phyloP scores from a whole-genome alignment of 2,113 vertebrate species.

The Candoia aspera region DNA sequence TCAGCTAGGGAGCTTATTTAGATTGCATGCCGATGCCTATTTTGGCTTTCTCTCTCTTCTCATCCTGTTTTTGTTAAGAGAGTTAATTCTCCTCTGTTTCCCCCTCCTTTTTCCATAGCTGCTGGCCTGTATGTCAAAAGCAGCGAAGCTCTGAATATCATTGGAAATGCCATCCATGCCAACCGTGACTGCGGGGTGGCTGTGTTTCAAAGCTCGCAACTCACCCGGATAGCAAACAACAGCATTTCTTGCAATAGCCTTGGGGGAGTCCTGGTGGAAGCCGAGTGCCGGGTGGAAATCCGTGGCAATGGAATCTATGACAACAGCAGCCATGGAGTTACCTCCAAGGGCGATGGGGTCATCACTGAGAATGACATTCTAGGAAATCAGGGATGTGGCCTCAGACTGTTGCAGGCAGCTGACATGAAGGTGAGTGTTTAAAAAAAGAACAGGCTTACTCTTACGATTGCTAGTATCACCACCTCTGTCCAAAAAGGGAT shows the following conservation, averaged over 20 bases:
- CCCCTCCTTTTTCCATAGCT: slow-evolving; percentile 66
- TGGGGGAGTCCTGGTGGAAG: slow-evolving; percentile 81
- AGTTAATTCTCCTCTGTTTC: background rate
- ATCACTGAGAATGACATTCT: slow-evolving; percentile 88
- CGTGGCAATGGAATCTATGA: slow-evolving; percentile 87
- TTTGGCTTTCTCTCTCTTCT: background rate
- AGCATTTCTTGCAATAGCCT: slow-evolving; percentile 83
- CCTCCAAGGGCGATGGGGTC: slow-evolving; percentile 81
- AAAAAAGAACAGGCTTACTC: background rate
- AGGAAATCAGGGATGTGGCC: slow-evolving; percentile 82
- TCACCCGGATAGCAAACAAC: slow-evolving; percentile 83
- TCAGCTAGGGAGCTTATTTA: background rate
- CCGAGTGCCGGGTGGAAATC: slow-evolving; percentile 84
- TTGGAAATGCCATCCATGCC: slow-evolving; percentile 82
- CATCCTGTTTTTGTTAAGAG: background rate
- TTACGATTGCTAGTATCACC: background rate
- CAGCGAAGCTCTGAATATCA: slow-evolving; percentile 81
- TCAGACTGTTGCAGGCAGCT: slow-evolving; percentile 79
- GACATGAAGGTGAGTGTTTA: slow-evolving; percentile 80
- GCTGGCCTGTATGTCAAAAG: slow-evolving; percentile 88
- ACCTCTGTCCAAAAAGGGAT: background rate
- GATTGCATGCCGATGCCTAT: background rate
- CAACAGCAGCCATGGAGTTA: slow-evolving; percentile 82
- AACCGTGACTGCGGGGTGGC: slow-evolving; percentile 80
- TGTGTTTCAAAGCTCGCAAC: slow-evolving; percentile 84